These are phyloP conservation scores for Spinibarbus caldwelli DNA, from an alignment of 2,797 vertebrate genomes.

Conservation along the genomic window DNA sequence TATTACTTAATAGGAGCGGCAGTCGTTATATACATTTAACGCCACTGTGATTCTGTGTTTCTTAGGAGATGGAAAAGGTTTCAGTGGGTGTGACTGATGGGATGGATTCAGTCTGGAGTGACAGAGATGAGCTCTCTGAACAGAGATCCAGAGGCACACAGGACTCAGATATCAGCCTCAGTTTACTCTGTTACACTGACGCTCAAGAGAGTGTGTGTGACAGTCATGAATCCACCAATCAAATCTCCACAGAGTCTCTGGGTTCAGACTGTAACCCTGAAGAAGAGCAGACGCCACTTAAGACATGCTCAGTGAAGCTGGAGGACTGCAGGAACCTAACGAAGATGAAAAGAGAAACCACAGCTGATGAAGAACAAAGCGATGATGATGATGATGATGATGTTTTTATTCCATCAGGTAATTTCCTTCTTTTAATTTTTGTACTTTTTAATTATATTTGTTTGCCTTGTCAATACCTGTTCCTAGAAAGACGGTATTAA, in stretches of 20 bases:
- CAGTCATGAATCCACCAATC: neutral
- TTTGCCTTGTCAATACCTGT: neutral
- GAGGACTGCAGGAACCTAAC: slow-evolving; percentile 1
- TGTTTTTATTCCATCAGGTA: neutral
- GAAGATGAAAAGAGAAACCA: neutral
- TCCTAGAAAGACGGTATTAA: neutral
- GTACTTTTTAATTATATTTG: neutral
- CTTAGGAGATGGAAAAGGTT: neutral
- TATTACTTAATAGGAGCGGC: neutral
- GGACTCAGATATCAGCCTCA: neutral
- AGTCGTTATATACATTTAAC: neutral
- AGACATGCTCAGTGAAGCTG: neutral
- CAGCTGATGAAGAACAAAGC: neutral
- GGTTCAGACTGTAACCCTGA: neutral
- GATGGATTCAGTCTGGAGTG: neutral
- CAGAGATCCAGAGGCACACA: neutral
- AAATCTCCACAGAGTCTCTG: neutral
- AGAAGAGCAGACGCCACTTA: neutral
- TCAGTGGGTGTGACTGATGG: neutral
- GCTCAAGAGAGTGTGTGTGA: neutral
- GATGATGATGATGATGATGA: neutral
- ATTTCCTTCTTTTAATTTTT: neutral
- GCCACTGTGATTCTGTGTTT: neutral
- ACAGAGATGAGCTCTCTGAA: neutral
- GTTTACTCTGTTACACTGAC: no score